phyloP scores from a whole-genome alignment of 2,797 vertebrate genomes.

The Nyctibius grandis region DNA sequence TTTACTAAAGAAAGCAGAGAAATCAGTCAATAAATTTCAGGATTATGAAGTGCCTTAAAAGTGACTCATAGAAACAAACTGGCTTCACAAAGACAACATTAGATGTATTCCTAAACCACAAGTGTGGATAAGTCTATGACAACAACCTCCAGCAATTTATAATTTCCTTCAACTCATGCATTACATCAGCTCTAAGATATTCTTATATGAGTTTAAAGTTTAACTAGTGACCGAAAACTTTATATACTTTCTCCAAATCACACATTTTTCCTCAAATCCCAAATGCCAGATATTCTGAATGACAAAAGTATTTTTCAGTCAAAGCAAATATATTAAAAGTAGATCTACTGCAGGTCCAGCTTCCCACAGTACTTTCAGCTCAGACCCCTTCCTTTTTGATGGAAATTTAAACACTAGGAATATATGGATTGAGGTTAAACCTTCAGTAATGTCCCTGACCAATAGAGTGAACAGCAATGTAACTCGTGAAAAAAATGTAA shows the following conservation, averaged over 20 bases:
- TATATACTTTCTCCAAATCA: neutral
- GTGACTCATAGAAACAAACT: constrained; percentile 43
- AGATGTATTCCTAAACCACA: constrained; percentile 58
- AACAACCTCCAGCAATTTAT: constrained; percentile 60
- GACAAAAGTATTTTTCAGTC: neutral
- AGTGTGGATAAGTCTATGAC: constrained; percentile 44
- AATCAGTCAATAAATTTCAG: neutral
- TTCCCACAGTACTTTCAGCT: neutral
- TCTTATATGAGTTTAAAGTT: constrained; percentile 29
- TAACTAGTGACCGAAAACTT: constrained; percentile 26
- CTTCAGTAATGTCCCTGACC: neutral
- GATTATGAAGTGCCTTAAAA: constrained; percentile 18
- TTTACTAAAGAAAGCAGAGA: neutral
- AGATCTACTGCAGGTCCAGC: neutral
- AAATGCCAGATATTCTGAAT: neutral
- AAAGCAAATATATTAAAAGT: neutral
- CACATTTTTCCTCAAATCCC: neutral
- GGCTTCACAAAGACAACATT: constrained; percentile 42
- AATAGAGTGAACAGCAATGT: neutral
- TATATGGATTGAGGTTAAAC: neutral
- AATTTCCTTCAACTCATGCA: constrained; percentile 28
- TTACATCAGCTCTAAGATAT: constrained; percentile 60
- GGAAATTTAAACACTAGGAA: neutral
- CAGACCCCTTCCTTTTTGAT: neutral
- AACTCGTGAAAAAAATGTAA: neutral